Conservation (phyloP, 2,113 vertebrate genomes). For the Platysternon megacephalum region DNA sequence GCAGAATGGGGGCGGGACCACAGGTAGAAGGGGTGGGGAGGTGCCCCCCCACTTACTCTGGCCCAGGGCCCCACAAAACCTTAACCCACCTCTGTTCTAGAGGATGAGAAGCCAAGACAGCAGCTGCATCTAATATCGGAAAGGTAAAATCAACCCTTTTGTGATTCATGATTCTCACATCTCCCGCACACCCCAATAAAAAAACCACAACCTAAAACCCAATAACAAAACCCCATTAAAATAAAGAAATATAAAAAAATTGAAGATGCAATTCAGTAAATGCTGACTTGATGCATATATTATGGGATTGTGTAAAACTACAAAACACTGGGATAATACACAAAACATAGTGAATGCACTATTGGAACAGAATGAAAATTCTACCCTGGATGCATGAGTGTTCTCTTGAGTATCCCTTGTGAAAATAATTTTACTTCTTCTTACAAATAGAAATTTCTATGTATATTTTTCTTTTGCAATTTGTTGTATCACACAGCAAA, state of each 20-base stretch:
- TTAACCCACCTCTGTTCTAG: not conserved
- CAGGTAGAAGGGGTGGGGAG: too few relatives aligned
- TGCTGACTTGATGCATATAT: not conserved
- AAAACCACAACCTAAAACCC: not conserved
- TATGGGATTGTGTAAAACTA: not conserved
- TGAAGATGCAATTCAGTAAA: not conserved
- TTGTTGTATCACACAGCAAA: not conserved
- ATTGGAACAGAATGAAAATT: not conserved
- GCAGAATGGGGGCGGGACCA: too few relatives aligned
- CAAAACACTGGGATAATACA: not conserved
- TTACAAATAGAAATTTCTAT: not conserved
- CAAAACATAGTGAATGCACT: not conserved
- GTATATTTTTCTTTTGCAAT: not conserved
- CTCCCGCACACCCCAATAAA: not conserved
- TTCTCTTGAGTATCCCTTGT: rapidly evolving
- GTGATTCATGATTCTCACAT: not conserved
- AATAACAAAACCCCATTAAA: not conserved
- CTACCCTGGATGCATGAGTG: not conserved
- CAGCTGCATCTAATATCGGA: not conserved
- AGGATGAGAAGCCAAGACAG: not conserved
- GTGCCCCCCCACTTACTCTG: too few relatives aligned
- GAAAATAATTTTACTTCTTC: not conserved
- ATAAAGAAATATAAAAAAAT: not conserved
- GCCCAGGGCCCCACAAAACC: too few relatives aligned
- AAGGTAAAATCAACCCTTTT: not conserved